These are phyloP conservation scores for Regulus satrapa DNA, from an alignment of 2,113 vertebrate genomes.

Conservation along the genomic window DNA sequence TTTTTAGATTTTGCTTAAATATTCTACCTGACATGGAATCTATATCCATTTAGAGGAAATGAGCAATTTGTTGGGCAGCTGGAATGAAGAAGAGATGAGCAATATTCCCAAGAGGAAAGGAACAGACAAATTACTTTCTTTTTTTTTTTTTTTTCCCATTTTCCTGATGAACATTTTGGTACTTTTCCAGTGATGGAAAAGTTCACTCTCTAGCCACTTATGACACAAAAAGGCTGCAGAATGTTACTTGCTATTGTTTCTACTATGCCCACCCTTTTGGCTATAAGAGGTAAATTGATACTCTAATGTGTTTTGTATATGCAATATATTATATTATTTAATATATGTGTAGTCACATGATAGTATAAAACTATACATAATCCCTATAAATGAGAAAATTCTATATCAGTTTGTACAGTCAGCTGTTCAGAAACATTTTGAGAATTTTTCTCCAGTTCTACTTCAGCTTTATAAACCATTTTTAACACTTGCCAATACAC, in stretches of 20 bases:
- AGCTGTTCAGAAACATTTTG: background rate
- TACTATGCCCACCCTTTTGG: background rate
- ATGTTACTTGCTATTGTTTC: background rate
- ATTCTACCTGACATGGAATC: background rate
- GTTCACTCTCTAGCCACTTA: background rate
- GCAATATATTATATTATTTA: background rate
- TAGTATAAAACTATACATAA: background rate
- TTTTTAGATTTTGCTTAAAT: background rate
- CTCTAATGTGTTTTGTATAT: background rate
- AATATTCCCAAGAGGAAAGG: background rate
- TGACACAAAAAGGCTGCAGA: background rate
- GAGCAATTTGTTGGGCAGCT: background rate
- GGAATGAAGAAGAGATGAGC: background rate
- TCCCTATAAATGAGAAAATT: background rate
- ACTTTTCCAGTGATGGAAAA: background rate
- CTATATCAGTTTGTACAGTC: background rate
- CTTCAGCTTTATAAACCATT: background rate
- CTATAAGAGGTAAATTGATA: background rate
- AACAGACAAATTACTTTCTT: background rate
- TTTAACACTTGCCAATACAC: accelerated
- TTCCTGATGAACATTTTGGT: background rate
- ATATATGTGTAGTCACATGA: background rate
- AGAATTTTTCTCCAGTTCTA: background rate
- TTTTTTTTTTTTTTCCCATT: background rate
- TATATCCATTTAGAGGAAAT: background rate